phyloP scores from a whole-genome alignment of 2,113 vertebrate genomes.

The Jacana jacana region DNA sequence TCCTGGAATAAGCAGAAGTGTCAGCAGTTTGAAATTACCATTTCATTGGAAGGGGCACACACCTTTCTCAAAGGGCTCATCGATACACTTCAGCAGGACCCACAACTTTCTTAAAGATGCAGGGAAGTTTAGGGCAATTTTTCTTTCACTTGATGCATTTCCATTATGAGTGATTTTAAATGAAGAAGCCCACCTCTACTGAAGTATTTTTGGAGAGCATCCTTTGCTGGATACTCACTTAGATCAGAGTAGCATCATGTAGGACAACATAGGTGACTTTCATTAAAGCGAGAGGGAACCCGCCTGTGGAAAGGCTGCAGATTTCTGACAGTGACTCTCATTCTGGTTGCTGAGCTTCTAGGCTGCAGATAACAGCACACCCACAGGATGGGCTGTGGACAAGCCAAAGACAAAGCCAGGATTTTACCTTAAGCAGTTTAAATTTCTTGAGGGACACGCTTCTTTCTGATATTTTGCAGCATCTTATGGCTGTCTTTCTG shows the following conservation, averaged over 20 bases:
- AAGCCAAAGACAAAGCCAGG: neutral
- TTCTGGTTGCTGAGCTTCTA: neutral
- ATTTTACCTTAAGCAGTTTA: neutral
- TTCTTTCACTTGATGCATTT: neutral
- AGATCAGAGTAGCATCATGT: neutral
- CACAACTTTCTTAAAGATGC: neutral
- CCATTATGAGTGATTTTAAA: neutral
- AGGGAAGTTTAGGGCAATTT: neutral
- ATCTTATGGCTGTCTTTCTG: neutral
- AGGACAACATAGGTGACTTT: neutral
- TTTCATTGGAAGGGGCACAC: neutral
- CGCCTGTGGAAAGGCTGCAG: neutral
- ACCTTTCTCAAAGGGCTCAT: neutral
- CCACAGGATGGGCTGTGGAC: neutral
- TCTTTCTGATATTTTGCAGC: neutral
- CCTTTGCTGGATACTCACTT: neutral
- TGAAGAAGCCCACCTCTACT: neutral
- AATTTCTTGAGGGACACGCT: neutral
- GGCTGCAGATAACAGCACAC: neutral
- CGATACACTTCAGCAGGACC: neutral
- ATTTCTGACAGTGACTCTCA: neutral
- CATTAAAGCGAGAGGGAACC: neutral
- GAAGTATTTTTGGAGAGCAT: neutral
- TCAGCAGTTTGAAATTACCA: neutral
- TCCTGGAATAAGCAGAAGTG: neutral